Conservation (phyloP, 2,797 vertebrate species). For the Anguilla pacifica region DNA sequence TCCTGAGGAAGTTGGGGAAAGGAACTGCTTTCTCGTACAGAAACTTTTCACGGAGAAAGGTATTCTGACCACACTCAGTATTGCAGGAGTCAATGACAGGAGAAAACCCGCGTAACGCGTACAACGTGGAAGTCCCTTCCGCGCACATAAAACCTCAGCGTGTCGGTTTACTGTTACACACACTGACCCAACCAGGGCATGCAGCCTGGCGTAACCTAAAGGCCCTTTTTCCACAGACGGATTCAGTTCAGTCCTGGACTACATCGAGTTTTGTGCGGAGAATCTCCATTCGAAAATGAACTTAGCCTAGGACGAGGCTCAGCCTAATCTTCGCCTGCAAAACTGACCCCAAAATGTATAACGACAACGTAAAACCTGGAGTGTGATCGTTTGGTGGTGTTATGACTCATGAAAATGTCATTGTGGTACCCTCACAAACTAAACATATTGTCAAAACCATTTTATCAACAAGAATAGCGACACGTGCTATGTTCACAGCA, state of each 20-base stretch:
- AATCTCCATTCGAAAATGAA: too few relatives aligned
- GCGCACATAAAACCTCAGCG: neutral
- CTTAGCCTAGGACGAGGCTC: too few relatives aligned
- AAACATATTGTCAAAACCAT: neutral
- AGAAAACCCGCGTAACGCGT: neutral
- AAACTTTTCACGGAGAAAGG: neutral
- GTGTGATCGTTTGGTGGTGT: neutral
- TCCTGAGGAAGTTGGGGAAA: constrained; percentile 9
- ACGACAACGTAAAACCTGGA: neutral
- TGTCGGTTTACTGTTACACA: neutral
- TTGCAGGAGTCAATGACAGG: neutral
- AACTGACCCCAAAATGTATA: too few relatives aligned
- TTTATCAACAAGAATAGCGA: neutral
- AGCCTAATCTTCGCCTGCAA: too few relatives aligned
- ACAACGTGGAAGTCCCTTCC: neutral
- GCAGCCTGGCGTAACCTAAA: neutral
- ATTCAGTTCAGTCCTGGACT: too few relatives aligned
- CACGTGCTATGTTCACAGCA: neutral
- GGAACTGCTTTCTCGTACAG: neutral
- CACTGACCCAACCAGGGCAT: neutral
- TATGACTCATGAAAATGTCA: neutral
- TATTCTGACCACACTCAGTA: neutral
- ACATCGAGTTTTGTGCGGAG: too few relatives aligned
- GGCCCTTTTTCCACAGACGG: neutral
- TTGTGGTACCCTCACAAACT: neutral